Evolutionary conservation across 2,797 vertebrate species (phyloP).

Genomic region (Fringilla coelebs): DNA sequence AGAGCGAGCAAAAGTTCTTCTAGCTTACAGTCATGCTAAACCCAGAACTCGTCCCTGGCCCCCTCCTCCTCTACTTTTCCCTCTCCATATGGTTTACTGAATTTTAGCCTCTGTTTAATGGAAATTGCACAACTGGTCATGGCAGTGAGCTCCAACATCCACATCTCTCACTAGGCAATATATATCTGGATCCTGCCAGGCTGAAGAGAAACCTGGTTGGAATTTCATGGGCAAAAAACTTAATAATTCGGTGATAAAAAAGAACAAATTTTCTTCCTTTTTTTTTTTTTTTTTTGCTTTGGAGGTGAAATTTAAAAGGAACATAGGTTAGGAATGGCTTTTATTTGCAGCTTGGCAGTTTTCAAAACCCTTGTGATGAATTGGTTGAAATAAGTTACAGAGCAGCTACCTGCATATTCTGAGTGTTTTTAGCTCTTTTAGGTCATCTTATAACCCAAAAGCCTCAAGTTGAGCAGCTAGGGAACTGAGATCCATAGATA

Average conservation of each 20-base stretch:
- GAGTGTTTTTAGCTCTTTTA: neutral
- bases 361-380: neutral
- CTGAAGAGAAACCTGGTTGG: neutral
- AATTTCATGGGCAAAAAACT: neutral
- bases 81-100: neutral
- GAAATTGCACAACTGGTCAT: neutral
- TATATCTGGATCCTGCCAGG: neutral
- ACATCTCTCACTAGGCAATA: neutral
- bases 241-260: neutral
- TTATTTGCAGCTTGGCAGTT: neutral
- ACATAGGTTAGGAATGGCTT: rapidly evolving
- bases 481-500: neutral
- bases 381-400: neutral
- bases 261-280: neutral
- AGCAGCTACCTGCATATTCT: neutral
- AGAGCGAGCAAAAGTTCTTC: neutral
- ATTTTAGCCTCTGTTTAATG: neutral
- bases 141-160: neutral
- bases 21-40: neutral
- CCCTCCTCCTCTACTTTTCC: neutral
- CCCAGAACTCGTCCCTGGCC: neutral
- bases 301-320: neutral
- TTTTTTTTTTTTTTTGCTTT: neutral
- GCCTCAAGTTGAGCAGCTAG: neutral
- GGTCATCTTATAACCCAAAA: neutral